A percentile compares a stretch with the other conserved stretches of the same genome.
phyloP scores from a whole-genome alignment of 2,797 vertebrate species.

The Crocidura indochinensis region DNA sequence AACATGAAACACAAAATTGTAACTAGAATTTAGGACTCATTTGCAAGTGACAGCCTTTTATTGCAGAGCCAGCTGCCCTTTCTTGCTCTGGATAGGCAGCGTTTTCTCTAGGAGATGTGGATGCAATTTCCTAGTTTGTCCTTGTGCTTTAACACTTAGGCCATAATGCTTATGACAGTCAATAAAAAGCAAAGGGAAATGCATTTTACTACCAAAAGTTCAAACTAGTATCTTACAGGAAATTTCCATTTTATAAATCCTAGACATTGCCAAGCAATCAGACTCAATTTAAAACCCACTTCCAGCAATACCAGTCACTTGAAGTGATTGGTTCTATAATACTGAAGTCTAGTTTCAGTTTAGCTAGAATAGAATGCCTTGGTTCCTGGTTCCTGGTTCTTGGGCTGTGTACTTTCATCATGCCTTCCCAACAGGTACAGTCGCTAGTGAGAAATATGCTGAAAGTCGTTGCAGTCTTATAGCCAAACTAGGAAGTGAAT shows the following conservation, averaged over 20 bases:
- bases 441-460: not conserved
- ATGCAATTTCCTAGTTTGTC: conserved; percentile 60
- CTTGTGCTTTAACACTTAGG: conserved; percentile 58
- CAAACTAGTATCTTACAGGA: not conserved
- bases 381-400: not conserved
- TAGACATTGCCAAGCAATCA: not conserved
- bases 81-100: conserved; percentile 31
- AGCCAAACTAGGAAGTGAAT: not conserved
- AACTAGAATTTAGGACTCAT: not conserved
- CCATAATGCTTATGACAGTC: conserved; percentile 76
- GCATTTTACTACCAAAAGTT: conserved; percentile 13
- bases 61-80: not conserved
- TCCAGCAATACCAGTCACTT: not conserved
- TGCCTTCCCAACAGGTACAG: not conserved
- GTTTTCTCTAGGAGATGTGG: conserved; percentile 13
- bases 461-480: not conserved
- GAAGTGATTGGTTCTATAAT: not conserved
- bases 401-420: not conserved
- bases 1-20: conserved; percentile 54
- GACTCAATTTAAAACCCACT: conserved; percentile 56
- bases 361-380: conserved; percentile 16
- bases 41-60: conserved; percentile 56
- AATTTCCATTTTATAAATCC: conserved; percentile 35
- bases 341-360: conserved; percentile 42
- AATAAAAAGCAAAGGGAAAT: conserved; percentile 58